phyloP scores from a whole-genome alignment of 1,140 invertebrate genomes.

The Melipona quadrifasciata region DNA sequence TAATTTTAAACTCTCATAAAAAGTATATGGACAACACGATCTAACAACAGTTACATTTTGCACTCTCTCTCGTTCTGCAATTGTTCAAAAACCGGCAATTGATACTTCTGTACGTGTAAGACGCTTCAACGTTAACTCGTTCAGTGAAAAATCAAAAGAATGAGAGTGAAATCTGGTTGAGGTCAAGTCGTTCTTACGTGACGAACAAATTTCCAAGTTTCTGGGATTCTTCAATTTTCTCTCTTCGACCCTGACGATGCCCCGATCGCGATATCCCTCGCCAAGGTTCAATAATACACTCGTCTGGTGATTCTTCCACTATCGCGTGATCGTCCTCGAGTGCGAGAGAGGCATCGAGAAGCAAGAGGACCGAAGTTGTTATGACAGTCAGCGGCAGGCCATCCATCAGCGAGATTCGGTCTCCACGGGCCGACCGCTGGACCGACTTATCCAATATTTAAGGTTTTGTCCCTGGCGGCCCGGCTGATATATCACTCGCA shows the following conservation, averaged over 20 bases:
- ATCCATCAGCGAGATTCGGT: conserved; percentile 81
- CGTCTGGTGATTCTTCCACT: conserved; percentile 32
- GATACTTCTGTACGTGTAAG: too few relatives aligned
- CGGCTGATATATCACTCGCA: conserved; percentile 81
- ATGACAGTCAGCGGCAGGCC: conserved; percentile 80
- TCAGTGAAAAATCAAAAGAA: too few relatives aligned
- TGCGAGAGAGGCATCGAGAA: conserved; percentile 26
- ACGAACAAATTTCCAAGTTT: too few relatives aligned
- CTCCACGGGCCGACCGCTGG: conserved; percentile 74
- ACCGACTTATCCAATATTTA: conserved; percentile 83
- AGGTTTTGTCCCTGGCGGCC: conserved; percentile 81
- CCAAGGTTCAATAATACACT: conserved; percentile 12
- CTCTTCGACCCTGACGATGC: background rate
- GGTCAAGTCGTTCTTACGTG: too few relatives aligned
- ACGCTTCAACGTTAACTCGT: too few relatives aligned
- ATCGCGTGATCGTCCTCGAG: conserved; percentile 8
- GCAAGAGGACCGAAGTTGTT: conserved; percentile 74
- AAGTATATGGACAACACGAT: too few relatives aligned
- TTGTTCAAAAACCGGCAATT: too few relatives aligned
- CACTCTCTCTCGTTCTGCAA: too few relatives aligned
- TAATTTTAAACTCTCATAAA: too few relatives aligned
- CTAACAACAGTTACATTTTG: too few relatives aligned
- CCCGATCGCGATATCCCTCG: background rate
- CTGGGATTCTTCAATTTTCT: too few relatives aligned
- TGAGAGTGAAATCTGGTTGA: too few relatives aligned